Base-by-base conservation (phyloP, 2,888 invertebrate species). In the Coelopa pilipes region DNA sequence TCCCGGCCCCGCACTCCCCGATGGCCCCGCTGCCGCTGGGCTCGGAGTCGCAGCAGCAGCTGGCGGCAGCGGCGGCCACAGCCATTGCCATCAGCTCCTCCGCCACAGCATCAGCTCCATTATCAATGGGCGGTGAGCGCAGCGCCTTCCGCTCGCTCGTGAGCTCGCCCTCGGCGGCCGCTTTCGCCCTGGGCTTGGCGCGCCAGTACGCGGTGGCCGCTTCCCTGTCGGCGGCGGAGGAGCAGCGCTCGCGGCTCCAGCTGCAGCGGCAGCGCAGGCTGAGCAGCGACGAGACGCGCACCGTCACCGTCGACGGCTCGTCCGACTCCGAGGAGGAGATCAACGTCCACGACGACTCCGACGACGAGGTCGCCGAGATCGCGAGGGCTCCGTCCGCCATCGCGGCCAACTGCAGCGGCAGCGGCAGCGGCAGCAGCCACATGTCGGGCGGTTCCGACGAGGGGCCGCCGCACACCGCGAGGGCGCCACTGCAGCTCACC, bases 61-160 rank as follows among this genome's bases (percentile, higher is more conserved):
- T 78, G 77, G 79, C 57, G 74, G 79, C 72, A 78, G 80, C 78
- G 78, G 49, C 82, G 75, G 72, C 79, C 53, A 78, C 70, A 7
- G 79, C 81, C 82, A 50, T 82, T 75, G 73, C 79, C 57, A 79
- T 75, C 76, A 79, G 78, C 70, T 80, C 83, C 77, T 81, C 82
- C 77, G 81, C 77, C 80, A 82, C 83, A 81, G 82, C 82, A 82
- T 81, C 84, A 78, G 81, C 84, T 78, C 83, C 87, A 81, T 88
- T 89, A 81, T 89, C 89, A 81, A 95, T 95, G 94, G 95, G 96
- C 86, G 95, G 96, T 87, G 95, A 95, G 88, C 93, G 95, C 90
- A 95, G 94, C 88, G 96, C 96, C 53, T 96, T 96, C 88, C 93
- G 94, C 80, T 92, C 94, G 24, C 90, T 94, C 79, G 91, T 92